These are phyloP conservation scores for Phataginus tetradactyla DNA, from an alignment of 2,797 vertebrate genomes.

Conservation along the genomic window DNA sequence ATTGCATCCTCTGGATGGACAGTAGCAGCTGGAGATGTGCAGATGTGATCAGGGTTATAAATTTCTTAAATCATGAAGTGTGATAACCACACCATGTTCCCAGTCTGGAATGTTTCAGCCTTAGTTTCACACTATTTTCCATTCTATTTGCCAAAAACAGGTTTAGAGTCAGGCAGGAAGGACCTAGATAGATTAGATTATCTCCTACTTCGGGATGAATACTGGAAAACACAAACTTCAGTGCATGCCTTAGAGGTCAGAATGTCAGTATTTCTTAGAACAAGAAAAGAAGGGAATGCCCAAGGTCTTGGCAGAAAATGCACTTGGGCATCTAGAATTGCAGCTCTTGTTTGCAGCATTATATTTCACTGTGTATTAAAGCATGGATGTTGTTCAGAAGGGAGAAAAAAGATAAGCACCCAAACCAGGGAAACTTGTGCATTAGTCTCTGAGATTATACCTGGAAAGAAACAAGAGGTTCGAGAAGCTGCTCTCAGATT, in stretches of 20 bases:
- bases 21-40: neutral
- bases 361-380: neutral
- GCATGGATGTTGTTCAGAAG: neutral
- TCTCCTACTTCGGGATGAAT: neutral
- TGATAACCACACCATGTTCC: neutral
- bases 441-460: neutral
- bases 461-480: neutral
- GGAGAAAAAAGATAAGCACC: neutral
- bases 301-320: neutral
- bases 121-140: conserved; percentile 53
- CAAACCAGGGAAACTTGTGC: neutral
- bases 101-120: conserved; percentile 25
- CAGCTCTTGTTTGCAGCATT: neutral
- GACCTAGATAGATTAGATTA: conserved; percentile 40
- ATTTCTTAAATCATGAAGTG: neutral
- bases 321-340: neutral
- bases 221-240: neutral
- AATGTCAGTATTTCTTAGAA: conserved; percentile 52
- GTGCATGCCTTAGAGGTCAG: conserved; percentile 29
- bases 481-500: neutral
- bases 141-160: conserved; percentile 6
- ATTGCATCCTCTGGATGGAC: neutral
- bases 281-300: conserved; percentile 47
- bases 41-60: neutral
- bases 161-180: neutral